phyloP scores from a whole-genome alignment of 64 coral and sea anemone genomes.

The Montipora sp. region DNA sequence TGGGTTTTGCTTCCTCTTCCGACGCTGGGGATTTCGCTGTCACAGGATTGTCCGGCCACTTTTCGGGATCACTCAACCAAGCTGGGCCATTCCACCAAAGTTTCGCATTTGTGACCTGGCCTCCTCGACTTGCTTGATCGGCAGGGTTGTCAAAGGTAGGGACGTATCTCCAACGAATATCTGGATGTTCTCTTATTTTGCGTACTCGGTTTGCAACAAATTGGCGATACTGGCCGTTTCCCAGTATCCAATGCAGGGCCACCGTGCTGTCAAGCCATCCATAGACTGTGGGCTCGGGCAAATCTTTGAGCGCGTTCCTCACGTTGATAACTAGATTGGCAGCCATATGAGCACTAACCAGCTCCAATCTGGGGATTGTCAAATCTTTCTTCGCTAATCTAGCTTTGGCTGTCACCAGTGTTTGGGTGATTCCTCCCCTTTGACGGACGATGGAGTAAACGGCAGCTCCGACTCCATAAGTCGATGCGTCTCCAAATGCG shows the following conservation, averaged over 20 bases:
- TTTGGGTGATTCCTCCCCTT: background rate
- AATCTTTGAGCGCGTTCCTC: background rate
- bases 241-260: constrained; percentile 18
- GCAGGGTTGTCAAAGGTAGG: constrained; percentile 67
- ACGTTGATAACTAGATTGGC: constrained; percentile 11
- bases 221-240: background rate
- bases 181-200: background rate
- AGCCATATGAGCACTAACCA: constrained; percentile 5
- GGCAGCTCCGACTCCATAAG: background rate
- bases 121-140: constrained; percentile 67
- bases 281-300: background rate
- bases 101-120: constrained; percentile 14
- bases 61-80: constrained; percentile 22
- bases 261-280: background rate
- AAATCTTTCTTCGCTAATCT: background rate
- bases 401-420: background rate
- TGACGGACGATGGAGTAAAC: constrained; percentile 3
- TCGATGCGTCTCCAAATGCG: background rate
- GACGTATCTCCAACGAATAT: constrained; percentile 34
- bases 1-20: constrained; percentile 37
- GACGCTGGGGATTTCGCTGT: background rate
- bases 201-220: background rate
- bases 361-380: background rate
- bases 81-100: constrained; percentile 48
- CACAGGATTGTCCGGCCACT: constrained; percentile 63